Evolutionary conservation across 2,797 vertebrate species (phyloP).

Genomic region (Nannoperca obscura): DNA sequence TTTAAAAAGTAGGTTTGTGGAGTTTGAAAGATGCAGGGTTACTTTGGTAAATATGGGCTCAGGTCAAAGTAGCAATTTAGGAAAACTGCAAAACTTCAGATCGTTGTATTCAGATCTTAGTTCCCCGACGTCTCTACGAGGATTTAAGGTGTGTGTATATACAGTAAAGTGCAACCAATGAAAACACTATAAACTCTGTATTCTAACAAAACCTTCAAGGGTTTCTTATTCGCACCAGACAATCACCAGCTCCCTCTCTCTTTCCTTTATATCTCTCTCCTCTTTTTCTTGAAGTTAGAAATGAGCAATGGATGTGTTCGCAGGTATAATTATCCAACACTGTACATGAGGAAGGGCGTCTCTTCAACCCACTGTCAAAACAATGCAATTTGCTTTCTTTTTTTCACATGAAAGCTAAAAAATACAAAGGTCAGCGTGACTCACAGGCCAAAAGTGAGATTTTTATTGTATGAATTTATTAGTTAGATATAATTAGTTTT

Average conservation of each 20-base stretch:
- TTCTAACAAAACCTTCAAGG: slow-evolving; percentile 23
- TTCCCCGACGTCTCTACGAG: background rate
- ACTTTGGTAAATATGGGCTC: slow-evolving; percentile 41
- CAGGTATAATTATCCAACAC: background rate
- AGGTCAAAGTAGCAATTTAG: slow-evolving; percentile 27
- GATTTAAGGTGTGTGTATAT: slow-evolving; percentile 6
- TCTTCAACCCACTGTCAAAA: background rate
- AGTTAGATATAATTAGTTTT: slow-evolving; percentile 1
- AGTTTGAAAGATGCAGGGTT: too few species aligned
- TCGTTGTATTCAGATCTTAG: slow-evolving; percentile 5
- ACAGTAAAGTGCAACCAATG: slow-evolving; percentile 46
- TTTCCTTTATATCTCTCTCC: slow-evolving; percentile 18
- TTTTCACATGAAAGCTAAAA: slow-evolving; percentile 8
- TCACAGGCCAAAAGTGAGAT: slow-evolving; percentile 62
- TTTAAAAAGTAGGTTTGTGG: background rate
- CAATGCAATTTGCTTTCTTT: background rate
- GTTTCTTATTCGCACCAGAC: slow-evolving; percentile 68
- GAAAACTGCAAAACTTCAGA: background rate
- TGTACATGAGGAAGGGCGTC: background rate
- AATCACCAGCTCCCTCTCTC: slow-evolving; percentile 65
- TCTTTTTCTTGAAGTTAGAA: background rate
- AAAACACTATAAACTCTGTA: slow-evolving; percentile 19
- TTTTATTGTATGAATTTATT: slow-evolving; percentile 11
- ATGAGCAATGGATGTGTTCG: background rate
- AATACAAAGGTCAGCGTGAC: slow-evolving; percentile 20